A percentile compares a stretch with the other conserved stretches of the same genome.
Conservation (phyloP, 2,797 vertebrate species). For the Lophius americanus region DNA sequence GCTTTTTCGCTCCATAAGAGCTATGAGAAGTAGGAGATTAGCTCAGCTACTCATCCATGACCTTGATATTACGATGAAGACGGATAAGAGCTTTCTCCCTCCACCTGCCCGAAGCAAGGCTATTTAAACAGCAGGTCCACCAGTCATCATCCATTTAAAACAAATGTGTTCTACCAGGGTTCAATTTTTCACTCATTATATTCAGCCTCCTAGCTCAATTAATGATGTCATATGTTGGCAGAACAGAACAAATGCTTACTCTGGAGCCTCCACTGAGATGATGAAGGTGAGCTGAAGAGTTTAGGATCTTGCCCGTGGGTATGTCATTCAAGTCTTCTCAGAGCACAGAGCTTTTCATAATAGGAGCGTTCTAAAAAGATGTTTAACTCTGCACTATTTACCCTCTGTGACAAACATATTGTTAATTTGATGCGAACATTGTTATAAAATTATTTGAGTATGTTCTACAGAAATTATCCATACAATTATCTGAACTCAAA, state of each 20-base stretch:
- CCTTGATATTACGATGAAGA: conserved; percentile 81
- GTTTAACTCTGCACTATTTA: conserved; percentile 31
- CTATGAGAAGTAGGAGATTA: conserved; percentile 79
- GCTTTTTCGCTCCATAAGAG: conserved; percentile 70
- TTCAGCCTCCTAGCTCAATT: conserved; percentile 62
- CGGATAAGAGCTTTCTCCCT: conserved; percentile 76
- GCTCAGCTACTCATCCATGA: conserved; percentile 78
- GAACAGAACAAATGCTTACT: conserved; percentile 59
- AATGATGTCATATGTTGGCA: conserved; percentile 58
- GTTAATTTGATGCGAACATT: conserved; percentile 56
- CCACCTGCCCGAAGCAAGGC: conserved; percentile 73
- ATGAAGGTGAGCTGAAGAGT: conserved; percentile 33
- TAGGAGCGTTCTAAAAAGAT: conserved; percentile 5
- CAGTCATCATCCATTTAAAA: conserved; percentile 70
- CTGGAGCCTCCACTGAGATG: conserved; percentile 40
- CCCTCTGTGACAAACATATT: conserved; percentile 44
- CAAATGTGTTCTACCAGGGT: conserved; percentile 64
- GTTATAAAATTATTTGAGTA: conserved; percentile 41
- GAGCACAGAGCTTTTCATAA: conserved; percentile 25
- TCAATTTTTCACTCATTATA: conserved; percentile 57
- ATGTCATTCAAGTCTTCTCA: conserved; percentile 5
- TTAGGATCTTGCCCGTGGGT: conserved; percentile 15
- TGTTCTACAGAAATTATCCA: conserved; percentile 42
- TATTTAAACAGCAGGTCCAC: conserved; percentile 73
- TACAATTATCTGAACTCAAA: conserved; percentile 53